Conservation (phyloP, 2,888 invertebrate species). For the Tanypteryx hageni region DNA sequence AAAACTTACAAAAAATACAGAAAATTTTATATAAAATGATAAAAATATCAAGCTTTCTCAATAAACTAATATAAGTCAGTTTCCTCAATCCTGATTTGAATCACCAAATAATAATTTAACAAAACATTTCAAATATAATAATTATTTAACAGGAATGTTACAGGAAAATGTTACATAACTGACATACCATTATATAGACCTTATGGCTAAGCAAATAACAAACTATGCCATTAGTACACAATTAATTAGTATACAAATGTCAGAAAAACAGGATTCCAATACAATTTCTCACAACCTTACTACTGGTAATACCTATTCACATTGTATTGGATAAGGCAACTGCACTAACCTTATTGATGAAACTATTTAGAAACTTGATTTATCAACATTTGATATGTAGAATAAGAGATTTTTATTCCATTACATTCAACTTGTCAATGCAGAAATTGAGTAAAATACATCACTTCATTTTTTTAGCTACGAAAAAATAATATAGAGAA, state of each 20-base stretch:
- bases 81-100: no score
- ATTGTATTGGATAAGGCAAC: constrained; percentile 23
- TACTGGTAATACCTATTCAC: not conserved
- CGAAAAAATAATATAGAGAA: not conserved
- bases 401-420: not conserved
- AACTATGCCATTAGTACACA: not conserved
- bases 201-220: not conserved
- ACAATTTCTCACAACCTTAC: not conserved
- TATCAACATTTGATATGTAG: constrained; percentile 31
- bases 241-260: not conserved
- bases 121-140: no score
- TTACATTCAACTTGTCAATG: not conserved
- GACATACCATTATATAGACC: not conserved
- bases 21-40: no score
- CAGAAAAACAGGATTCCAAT: not conserved
- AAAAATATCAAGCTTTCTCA: no score
- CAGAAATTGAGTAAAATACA: not conserved
- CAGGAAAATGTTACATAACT: not conserved
- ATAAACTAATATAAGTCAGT: no score
- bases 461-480: no score
- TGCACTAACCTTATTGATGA: constrained; percentile 2
- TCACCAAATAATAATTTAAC: no score
- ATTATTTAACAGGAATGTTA: not conserved
- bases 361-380: not conserved
- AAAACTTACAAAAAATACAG: no score